Percentiles rank a stretch among this genome's conserved stretches.
Evolutionary conservation across 2,888 invertebrate genomes (phyloP).

Genomic region (Apodemia duryi): DNA sequence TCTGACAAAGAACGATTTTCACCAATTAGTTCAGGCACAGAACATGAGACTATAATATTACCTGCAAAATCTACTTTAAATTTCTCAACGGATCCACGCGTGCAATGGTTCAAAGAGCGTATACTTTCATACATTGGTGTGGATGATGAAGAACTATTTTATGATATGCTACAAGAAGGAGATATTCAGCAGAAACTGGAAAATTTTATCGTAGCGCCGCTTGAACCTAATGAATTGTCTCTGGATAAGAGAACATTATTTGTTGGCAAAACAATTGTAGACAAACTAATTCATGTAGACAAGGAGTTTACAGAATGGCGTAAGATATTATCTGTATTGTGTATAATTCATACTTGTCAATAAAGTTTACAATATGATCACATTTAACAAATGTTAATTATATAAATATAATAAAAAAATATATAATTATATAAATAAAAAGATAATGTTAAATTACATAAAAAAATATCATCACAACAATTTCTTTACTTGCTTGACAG

Average conservation of each 20-base stretch:
- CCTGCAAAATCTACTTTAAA: slow-evolving; percentile 37
- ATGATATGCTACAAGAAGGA: slow-evolving; percentile 76
- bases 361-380: too few relatives aligned
- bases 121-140: slow-evolving; percentile 79
- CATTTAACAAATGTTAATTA: too few relatives aligned
- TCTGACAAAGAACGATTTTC: slow-evolving; percentile 17
- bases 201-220: slow-evolving; percentile 43
- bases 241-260: slow-evolving; percentile 81
- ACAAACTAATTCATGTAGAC: slow-evolving; percentile 83
- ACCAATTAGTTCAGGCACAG: neutral
- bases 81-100: slow-evolving; percentile 72
- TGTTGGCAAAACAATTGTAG: slow-evolving; percentile 84
- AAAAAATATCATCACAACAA: too few relatives aligned
- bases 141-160: slow-evolving; percentile 77
- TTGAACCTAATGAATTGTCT: slow-evolving; percentile 50
- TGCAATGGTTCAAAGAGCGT: slow-evolving; percentile 84
- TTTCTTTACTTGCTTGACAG: too few relatives aligned
- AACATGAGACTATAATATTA: slow-evolving; percentile 17
- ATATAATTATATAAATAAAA: too few relatives aligned
- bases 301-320: slow-evolving; percentile 88
- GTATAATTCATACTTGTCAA: neutral
- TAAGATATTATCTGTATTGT: slow-evolving; percentile 53
- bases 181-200: slow-evolving; percentile 68
- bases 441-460: too few relatives aligned
- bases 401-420: too few relatives aligned